Evolutionary conservation across 2,888 invertebrate species (phyloP).

Genomic region (Pecten maximus): DNA sequence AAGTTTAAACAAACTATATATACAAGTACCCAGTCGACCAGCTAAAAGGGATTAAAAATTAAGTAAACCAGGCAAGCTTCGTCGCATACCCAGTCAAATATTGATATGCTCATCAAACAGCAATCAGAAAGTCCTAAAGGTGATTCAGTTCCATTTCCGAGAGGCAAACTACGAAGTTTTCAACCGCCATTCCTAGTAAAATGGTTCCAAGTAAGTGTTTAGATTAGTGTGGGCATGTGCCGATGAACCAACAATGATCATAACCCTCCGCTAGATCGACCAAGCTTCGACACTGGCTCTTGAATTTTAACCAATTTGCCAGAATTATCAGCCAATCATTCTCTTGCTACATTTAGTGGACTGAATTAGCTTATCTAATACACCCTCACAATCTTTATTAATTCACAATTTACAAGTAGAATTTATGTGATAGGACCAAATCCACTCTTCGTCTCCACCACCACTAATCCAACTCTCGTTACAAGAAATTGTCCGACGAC

Average conservation of each 20-base stretch:
- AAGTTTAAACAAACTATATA: neutral
- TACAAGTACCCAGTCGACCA: slow-evolving; percentile 22
- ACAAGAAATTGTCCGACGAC: neutral
- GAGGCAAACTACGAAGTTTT: slow-evolving; percentile 1
- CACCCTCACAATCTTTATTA: neutral
- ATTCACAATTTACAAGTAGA: neutral
- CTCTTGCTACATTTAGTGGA: slow-evolving; percentile 3
- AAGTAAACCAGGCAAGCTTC: neutral
- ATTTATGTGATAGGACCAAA: neutral
- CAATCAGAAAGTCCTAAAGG: neutral
- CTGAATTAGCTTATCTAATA: slow-evolving; percentile 26
- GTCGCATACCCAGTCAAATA: neutral
- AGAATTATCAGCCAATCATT: slow-evolving; percentile 13
- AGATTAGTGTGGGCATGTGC: neutral
- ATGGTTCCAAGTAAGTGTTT: neutral
- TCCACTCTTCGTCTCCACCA: neutral
- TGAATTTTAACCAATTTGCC: slow-evolving; percentile 28
- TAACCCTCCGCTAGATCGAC: neutral
- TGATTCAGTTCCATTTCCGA: slow-evolving; percentile 5
- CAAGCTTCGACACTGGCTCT: neutral
- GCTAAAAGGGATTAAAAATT: neutral
- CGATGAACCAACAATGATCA: neutral
- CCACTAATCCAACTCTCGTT: neutral
- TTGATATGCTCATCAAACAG: neutral
- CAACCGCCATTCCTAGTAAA: neutral